phyloP scores from a whole-genome alignment of 2,888 invertebrate genomes.

The Scaptomyza reducta region DNA sequence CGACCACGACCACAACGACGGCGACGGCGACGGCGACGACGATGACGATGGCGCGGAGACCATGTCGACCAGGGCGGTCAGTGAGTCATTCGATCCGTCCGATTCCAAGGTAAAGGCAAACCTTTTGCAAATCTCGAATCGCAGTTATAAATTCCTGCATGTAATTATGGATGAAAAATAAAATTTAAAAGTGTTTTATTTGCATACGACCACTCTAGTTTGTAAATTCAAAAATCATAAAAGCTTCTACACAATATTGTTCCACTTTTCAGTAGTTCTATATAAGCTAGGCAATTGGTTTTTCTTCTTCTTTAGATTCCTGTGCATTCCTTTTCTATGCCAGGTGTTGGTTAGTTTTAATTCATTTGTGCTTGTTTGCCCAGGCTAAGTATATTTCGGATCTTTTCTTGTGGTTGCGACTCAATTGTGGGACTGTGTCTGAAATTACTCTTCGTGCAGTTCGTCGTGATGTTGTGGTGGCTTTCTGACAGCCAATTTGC shows the following conservation, averaged over 20 bases:
- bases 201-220: constrained; percentile 6
- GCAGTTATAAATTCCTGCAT: constrained; percentile 42
- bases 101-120: constrained; percentile 49
- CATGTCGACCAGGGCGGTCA: constrained; percentile 38
- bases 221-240: too few relatives aligned
- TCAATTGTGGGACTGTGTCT: constrained; percentile 40
- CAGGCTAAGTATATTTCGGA: constrained; percentile 57
- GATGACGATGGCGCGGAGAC: constrained; percentile 45
- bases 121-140: constrained; percentile 49
- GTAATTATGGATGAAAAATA: constrained; percentile 31
- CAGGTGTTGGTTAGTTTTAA: constrained; percentile 39
- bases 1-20: constrained; percentile 40
- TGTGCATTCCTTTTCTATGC: not conserved
- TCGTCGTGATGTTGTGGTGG: constrained; percentile 71
- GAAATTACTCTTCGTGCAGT: constrained; percentile 59
- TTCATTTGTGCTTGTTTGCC: constrained; percentile 32
- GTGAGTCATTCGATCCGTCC: constrained; percentile 49
- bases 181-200: not conserved
- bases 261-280: not conserved
- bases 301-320: not conserved
- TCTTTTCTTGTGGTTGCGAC: constrained; percentile 52
- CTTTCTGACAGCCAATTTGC: constrained; percentile 70
- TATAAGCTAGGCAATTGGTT: not conserved
- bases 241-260: not conserved
- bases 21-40: constrained; percentile 54